Evolutionary conservation across 2,113 vertebrate species (phyloP).

Genomic region (Labeo catla): DNA sequence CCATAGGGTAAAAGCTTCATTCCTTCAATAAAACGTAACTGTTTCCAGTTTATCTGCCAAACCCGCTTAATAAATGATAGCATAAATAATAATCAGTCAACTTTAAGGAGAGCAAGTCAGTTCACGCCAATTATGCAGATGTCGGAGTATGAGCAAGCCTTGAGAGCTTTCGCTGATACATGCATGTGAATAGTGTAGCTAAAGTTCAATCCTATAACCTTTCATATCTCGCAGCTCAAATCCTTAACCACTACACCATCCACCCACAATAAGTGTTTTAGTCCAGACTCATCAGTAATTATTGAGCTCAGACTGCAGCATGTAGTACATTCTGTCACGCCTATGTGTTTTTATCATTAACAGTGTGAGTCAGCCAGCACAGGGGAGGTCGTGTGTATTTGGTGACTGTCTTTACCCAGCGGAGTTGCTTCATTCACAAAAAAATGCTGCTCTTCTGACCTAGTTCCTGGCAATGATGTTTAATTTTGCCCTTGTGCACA

Average conservation of each 20-base stretch:
- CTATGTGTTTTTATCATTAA: conserved; percentile 56
- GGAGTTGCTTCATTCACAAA: conserved; percentile 66
- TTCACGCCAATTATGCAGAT: conserved; percentile 9
- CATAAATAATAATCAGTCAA: conserved; percentile 23
- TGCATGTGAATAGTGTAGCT: background rate
- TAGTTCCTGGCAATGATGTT: conserved; percentile 55
- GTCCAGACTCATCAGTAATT: background rate
- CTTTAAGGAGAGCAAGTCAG: background rate
- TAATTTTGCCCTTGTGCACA: conserved; percentile 58
- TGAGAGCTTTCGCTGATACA: background rate
- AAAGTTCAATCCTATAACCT: background rate
- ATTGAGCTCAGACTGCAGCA: background rate
- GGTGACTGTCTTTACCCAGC: conserved; percentile 53
- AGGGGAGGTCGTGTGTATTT: conserved; percentile 57
- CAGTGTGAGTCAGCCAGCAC: conserved; percentile 49
- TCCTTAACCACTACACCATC: background rate
- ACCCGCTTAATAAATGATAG: background rate
- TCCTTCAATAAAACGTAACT: background rate
- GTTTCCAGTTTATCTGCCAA: conserved; percentile 34
- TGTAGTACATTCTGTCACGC: conserved; percentile 34
- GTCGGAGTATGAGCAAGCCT: background rate
- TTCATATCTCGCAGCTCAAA: background rate
- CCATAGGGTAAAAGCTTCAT: conserved; percentile 1
- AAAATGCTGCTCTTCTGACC: conserved; percentile 57
- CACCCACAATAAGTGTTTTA: background rate